Evolutionary conservation across 2,113 vertebrate species (phyloP), one percentile per base, ranked within the genome.

Genomic region (Mastomys coucha): DNA sequence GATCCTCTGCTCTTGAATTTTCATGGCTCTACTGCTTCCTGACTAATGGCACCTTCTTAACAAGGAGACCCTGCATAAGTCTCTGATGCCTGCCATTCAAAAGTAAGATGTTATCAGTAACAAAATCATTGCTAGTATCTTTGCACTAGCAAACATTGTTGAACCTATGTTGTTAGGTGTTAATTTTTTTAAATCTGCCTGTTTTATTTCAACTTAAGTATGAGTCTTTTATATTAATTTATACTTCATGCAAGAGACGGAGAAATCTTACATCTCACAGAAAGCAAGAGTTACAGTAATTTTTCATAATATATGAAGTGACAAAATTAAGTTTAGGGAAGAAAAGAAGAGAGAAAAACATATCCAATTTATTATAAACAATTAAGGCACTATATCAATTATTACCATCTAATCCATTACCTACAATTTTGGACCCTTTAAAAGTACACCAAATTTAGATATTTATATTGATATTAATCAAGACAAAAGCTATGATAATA

Each of bases 181-280:
- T 42, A 77, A 89, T 63, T 39, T 76, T 76, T 70, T 89, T 39
- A 49, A 88, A 63, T 39, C 9, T 58, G 0, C 28, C 42, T 72
- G 2, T 84, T 87, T 93, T 70, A 77, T 53, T 92, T 88, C n/a
- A 84, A 3, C 13, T 60, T 45, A 36, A 89, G 5, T 36, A 91
- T 53, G 22, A 92, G 7, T 14, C 49, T 88, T 92, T 91, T 53
- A 70, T 53, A 77, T 70, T 77, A 77, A 70, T 5, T 60, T 19
- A 77, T 60, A 16, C 42, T 70, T 70, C 22, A 77, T 58, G 20
- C 33, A 72, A 22, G 1, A 72, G 69, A 77, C 14, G 20, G 20
- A 93, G n/a, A 82, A 56, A 82, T 76, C 45, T 60, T 77, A 91
- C 28, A 14, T 69, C 36, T 60, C 73, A 76, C 24, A 94, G 88